Evolutionary conservation across 1,140 invertebrate species (phyloP).

Genomic region (Elysia chlorotica): DNA sequence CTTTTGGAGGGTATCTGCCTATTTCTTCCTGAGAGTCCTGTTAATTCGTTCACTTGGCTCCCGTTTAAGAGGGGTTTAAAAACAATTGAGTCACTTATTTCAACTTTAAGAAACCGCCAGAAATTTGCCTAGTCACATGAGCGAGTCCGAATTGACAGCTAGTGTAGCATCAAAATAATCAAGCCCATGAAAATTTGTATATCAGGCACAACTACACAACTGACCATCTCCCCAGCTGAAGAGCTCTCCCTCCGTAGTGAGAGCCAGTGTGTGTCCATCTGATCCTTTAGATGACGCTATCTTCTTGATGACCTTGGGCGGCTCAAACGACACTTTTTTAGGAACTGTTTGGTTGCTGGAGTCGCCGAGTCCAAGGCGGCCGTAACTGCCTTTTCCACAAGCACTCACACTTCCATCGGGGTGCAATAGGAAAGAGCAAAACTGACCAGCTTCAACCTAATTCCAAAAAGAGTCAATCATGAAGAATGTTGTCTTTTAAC

Average conservation of each 20-base stretch:
- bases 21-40: no score
- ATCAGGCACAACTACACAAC: slow-evolving; percentile 7
- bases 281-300: slow-evolving; percentile 68
- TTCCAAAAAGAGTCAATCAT: no score
- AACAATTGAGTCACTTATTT: no score
- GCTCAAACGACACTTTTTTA: slow-evolving; percentile 64
- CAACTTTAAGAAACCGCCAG: no score
- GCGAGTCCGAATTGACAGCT: no score
- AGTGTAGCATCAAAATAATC: no score
- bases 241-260: slow-evolving; percentile 88
- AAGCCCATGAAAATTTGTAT: no score
- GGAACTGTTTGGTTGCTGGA: slow-evolving; percentile 67
- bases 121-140: no score
- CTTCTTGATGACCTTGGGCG: slow-evolving; percentile 51
- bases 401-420: slow-evolving; percentile 68
- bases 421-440: slow-evolving; percentile 72
- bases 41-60: no score
- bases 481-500: no score
- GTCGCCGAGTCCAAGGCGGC: slow-evolving; percentile 67
- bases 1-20: no score
- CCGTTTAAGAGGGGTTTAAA: no score
- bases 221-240: slow-evolving; percentile 93
- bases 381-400: slow-evolving; percentile 70
- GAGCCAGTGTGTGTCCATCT: slow-evolving; percentile 92
- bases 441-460: slow-evolving; percentile 73